Evolutionary conservation across 2,888 invertebrate genomes (phyloP), one percentile per base, ranked within the genome.

Genomic region (Gastracanthus pulcherrimus): DNA sequence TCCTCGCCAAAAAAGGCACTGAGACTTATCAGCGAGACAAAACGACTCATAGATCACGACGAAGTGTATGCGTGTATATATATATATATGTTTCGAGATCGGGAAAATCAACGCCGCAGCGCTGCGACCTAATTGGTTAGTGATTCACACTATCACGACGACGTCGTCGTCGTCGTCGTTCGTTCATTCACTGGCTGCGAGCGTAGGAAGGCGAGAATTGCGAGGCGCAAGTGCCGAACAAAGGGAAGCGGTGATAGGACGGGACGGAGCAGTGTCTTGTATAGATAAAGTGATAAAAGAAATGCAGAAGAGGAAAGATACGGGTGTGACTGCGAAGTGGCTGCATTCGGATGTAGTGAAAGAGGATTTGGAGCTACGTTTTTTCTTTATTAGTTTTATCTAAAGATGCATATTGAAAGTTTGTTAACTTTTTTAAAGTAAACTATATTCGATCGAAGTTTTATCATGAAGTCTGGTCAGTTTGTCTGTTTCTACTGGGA

Each of bases 91-190:
- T 51, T 3, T 19, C 26, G 19, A 23, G 23, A 51, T 51, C 26
- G 55, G 26, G 19, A 19, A 55, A 55, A 51, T 51, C 51, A 51
- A 55, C 23, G 55, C 48, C 48, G 19, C 7, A 23, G 72, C 41
- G 51, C 36, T 38, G 19, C 26, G 26, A 41, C 38, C 70, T 78
- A 71, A 78, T 78, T 78, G 78, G 71, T 71, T 29, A 19, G 19
- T 78, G 78, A 78, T 72, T 78, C 72, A 72, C 64, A 34, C 26
- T 29, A 19, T 48, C n/a, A n/a, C n/a, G n/a, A n/a, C n/a, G n/a
- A n/a, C n/a, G 55, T 23, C 19, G 19, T n/a, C 23, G 31, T 9
- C n/a, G 66, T 26, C 29, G 69, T 26, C 19, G 11, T n/a, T 29
- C 31, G 48, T 69, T 69, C 29, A 48, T 48, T 16, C 48, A 41